phyloP scores from a whole-genome alignment of 2,888 invertebrate genomes.

The Stenodera caucasica region DNA sequence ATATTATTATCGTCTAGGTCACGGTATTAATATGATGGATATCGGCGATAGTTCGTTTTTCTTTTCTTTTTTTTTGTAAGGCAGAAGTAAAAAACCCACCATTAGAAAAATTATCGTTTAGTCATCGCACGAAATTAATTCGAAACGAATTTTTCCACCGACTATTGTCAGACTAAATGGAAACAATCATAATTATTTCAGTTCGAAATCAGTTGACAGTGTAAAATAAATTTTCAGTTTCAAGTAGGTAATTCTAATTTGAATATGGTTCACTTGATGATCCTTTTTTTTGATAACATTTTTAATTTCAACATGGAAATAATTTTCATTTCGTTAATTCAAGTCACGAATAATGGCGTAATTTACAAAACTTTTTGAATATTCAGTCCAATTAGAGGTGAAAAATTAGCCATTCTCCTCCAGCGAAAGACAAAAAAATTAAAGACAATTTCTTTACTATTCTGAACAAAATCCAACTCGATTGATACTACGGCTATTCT shows the following conservation, averaged over 20 bases:
- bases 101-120: constrained; percentile 1
- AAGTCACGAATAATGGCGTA: constrained; percentile 28
- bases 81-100: neutral
- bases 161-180: neutral
- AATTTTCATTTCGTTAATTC: constrained; percentile 33
- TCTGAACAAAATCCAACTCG: too few relatives aligned
- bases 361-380: constrained; percentile 17
- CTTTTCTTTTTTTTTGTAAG: neutral
- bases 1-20: constrained; percentile 20
- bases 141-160: neutral
- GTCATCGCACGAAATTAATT: constrained; percentile 9
- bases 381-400: neutral
- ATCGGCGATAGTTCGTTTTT: neutral
- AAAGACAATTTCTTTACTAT: too few relatives aligned
- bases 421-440: neutral
- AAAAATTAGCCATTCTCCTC: neutral
- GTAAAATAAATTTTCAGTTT: neutral
- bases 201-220: too few relatives aligned
- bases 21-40: constrained; percentile 24
- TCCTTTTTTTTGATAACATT: constrained; percentile 31
- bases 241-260: constrained; percentile 13
- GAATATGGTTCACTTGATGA: constrained; percentile 12
- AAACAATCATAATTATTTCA: constrained; percentile 11
- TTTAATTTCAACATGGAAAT: constrained; percentile 34
- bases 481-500: too few relatives aligned